Evolutionary conservation across 2,113 vertebrate species (phyloP).

Genomic region (Thunnus maccoyii): DNA sequence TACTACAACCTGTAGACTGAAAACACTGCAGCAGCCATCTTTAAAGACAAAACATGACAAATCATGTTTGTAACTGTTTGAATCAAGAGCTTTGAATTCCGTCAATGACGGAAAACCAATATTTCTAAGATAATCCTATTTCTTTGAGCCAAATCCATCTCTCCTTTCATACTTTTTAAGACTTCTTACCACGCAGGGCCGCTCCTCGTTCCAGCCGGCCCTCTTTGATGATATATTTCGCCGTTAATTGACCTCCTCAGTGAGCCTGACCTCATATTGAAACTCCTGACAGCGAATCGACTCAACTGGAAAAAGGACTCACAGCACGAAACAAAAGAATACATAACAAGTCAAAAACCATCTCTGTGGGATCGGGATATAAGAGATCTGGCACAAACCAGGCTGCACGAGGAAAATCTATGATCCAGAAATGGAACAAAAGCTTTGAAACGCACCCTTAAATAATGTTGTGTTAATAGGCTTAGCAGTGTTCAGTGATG

Average conservation of each 20-base stretch:
- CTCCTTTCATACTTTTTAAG: neutral
- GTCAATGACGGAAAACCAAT: neutral
- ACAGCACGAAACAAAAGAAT: slow-evolving; percentile 48
- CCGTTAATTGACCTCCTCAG: slow-evolving; percentile 60
- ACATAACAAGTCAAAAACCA: slow-evolving; percentile 35
- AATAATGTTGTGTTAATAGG: slow-evolving; percentile 49
- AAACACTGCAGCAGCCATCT: neutral
- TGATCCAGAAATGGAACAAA: slow-evolving; percentile 43
- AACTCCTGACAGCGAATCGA: slow-evolving; percentile 37
- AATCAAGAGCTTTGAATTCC: neutral
- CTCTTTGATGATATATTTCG: slow-evolving; percentile 55
- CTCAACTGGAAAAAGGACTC: slow-evolving; percentile 37
- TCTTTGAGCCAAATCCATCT: neutral
- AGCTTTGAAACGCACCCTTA: slow-evolving; percentile 24
- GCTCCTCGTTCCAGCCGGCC: slow-evolving; percentile 28
- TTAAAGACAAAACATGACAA: neutral
- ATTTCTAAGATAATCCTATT: neutral
- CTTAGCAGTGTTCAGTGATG: slow-evolving; percentile 19
- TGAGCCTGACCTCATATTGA: slow-evolving; percentile 35
- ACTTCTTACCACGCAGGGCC: slow-evolving; percentile 8
- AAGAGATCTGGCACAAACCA: slow-evolving; percentile 12
- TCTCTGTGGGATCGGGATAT: slow-evolving; percentile 38
- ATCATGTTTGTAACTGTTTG: slow-evolving; percentile 5
- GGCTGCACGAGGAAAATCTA: slow-evolving; percentile 22
- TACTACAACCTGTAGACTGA: neutral